These are phyloP conservation scores for Triplophysa dalaica DNA, from an alignment of 2,113 vertebrate species.

Conservation along the genomic window DNA sequence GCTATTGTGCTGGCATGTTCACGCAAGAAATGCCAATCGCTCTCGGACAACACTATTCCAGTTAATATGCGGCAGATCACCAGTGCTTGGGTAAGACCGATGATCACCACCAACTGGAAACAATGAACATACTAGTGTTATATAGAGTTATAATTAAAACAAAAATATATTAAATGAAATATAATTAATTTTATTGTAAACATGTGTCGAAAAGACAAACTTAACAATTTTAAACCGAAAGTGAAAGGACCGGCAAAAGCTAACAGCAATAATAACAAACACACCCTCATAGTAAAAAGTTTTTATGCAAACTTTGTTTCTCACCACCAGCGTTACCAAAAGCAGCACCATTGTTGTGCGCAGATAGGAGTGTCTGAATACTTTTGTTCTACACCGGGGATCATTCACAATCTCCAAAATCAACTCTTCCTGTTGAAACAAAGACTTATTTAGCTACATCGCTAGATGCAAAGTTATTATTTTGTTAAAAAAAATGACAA, in stretches of 20 bases:
- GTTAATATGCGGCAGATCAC: constrained; percentile 84
- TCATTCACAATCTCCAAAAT: constrained; percentile 80
- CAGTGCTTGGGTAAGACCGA: constrained; percentile 80
- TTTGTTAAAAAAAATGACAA: background rate
- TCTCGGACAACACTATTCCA: constrained; percentile 65
- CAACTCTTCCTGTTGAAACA: constrained; percentile 82
- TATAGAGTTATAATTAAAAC: constrained; percentile 2
- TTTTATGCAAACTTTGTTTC: constrained; percentile 31
- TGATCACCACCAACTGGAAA: constrained; percentile 80
- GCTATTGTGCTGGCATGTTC: constrained; percentile 74
- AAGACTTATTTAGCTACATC: constrained; percentile 28
- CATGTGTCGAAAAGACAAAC: no score
- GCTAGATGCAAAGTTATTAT: background rate
- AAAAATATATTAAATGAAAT: background rate
- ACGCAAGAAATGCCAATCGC: constrained; percentile 58
- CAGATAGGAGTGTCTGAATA: constrained; percentile 80
- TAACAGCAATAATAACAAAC: background rate
- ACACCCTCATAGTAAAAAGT: constrained; percentile 12
- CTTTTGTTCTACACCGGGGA: constrained; percentile 55
- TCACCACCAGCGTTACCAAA: constrained; percentile 81
- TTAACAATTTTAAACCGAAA: no score
- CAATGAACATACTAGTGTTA: constrained; percentile 42
- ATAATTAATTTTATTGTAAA: no score
- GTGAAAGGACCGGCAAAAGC: background rate
- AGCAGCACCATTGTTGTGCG: constrained; percentile 74